Evolutionary conservation across 2,113 vertebrate genomes (phyloP).

Genomic region (Channa argus): DNA sequence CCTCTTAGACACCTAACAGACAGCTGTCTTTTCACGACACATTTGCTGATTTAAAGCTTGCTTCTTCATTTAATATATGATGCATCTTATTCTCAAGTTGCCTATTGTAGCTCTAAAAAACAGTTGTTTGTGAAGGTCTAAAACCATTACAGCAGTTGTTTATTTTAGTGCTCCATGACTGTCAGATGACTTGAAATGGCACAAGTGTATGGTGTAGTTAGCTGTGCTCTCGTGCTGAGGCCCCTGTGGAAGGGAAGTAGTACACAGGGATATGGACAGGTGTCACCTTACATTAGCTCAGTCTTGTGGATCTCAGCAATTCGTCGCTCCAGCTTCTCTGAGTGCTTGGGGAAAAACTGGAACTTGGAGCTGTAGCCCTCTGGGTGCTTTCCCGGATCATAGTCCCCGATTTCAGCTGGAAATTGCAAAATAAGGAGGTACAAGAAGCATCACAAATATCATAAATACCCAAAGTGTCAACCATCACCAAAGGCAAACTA

Average conservation of each 20-base stretch:
- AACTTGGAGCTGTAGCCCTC: constrained; percentile 99
- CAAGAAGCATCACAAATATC: too few species aligned
- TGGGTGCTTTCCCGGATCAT: constrained; percentile 95
- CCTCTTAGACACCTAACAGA: too few species aligned
- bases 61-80: too few species aligned
- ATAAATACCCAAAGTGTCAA: not conserved
- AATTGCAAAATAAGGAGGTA: not conserved
- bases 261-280: constrained; percentile 15
- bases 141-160: not conserved
- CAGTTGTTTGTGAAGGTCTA: not conserved
- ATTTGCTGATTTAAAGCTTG: too few species aligned
- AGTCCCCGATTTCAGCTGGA: constrained; percentile 96
- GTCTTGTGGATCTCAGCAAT: constrained; percentile 97
- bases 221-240: too few species aligned
- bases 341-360: constrained; percentile 98
- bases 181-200: not conserved
- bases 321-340: constrained; percentile 94
- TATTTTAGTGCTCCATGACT: not conserved
- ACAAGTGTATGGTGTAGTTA: too few species aligned
- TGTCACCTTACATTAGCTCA: constrained; percentile 90
- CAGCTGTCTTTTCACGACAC: too few species aligned
- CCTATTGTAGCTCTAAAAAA: too few species aligned
- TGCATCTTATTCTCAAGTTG: too few species aligned
- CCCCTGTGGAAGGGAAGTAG: constrained; percentile 12
- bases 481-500: not conserved